phyloP scores from a whole-genome alignment of 2,888 invertebrate species.

The Melolontha melolontha region DNA sequence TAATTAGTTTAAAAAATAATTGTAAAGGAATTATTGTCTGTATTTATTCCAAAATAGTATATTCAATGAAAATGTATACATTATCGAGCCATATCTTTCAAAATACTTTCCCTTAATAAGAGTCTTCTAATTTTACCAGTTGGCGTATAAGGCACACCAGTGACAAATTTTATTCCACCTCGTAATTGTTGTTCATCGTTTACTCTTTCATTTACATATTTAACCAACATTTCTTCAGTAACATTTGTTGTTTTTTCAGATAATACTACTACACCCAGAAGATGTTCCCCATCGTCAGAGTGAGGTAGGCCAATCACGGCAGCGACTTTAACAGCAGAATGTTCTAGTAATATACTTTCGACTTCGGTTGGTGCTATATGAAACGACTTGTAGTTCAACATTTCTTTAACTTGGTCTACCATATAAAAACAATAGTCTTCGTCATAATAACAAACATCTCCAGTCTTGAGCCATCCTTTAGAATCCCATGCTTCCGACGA shows the following conservation, averaged over 20 bases:
- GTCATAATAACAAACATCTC: constrained; percentile 69
- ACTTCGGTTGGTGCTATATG: constrained; percentile 49
- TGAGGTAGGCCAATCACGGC: constrained; percentile 53
- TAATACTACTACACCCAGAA: constrained; percentile 45
- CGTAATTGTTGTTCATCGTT: constrained; percentile 57
- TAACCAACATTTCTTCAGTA: constrained; percentile 53
- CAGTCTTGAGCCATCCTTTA: constrained; percentile 68
- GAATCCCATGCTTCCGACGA: constrained; percentile 64
- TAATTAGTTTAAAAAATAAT: too few relatives aligned
- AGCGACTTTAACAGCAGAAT: constrained; percentile 49
- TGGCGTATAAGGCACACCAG: constrained; percentile 57
- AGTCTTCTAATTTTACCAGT: constrained; percentile 57
- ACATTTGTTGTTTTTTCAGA: constrained; percentile 51
- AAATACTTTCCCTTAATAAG: constrained; percentile 24
- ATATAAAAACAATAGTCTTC: constrained; percentile 66
- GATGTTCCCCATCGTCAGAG: constrained; percentile 51
- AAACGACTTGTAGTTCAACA: constrained; percentile 57
- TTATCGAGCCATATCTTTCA: neutral
- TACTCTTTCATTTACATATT: constrained; percentile 55
- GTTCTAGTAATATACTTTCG: constrained; percentile 49
- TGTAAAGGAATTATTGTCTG: too few relatives aligned
- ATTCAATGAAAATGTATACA: too few relatives aligned
- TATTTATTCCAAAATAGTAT: too few relatives aligned
- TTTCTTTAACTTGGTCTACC: constrained; percentile 67
- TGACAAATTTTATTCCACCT: constrained; percentile 58